Base-by-base conservation (phyloP, 2,113 vertebrate genomes). In the Tretioscincus oriximinensis region DNA sequence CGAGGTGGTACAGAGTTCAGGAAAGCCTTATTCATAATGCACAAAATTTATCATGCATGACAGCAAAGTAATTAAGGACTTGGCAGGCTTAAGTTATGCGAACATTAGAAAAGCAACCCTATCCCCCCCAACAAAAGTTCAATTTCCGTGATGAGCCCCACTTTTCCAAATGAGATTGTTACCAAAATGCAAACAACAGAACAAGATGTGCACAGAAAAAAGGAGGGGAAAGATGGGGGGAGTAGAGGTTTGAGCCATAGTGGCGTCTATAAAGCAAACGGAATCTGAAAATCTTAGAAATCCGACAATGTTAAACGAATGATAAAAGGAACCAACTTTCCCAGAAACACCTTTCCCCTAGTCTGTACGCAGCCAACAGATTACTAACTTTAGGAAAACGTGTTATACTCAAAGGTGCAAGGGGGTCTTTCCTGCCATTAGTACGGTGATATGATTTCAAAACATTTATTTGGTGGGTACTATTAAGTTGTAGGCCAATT, bases 11-110 rank as follows among this genome's bases (percentile, higher is more conserved):
- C 14, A 65, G 9, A 45, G 60, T 26, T 12, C 7, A 7, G 45
- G n/a, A 65, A 64, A 81, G 26, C 41, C 28, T 12, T 28, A 10
- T 54, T 65, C 73, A 65, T 81, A 65, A 6, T 73, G 28, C 61
- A 81, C 35, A 51, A n/a, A 81, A 21, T 73, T 81, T 26, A 66
- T 54, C 78, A 73, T 26, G 70, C 28, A 81, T 64, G 71, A 73
- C n/a, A 66, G 28, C 45, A 54, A 65, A 81, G 58, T 31, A 73
- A 81, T 73, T 73, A 35, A 49, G 22, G 21, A 54, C 61, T 73
- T 64, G 60, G 28, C 63, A 31, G 7, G 18, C 28, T 24, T 63
- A 8, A n/a, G 22, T 11, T 64, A 35, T 29, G 6, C 41, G 51
- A 73, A 1, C 70, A 35, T 22, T 54, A 54, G 47, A 74, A 41